phyloP scores from a whole-genome alignment of 2,113 vertebrate genomes.

The Brevimyrus niger region DNA sequence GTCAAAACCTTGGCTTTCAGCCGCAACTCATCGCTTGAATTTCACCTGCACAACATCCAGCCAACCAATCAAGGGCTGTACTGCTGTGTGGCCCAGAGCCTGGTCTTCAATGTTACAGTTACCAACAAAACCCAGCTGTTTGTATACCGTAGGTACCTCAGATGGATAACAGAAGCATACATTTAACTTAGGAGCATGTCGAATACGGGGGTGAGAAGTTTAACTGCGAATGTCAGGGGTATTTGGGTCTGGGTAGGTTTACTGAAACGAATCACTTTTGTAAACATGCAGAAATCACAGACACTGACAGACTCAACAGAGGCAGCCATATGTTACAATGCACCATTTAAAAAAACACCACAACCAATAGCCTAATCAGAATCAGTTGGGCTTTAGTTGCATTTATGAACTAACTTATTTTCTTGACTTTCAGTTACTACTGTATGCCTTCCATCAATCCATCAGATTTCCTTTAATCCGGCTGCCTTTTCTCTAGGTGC shows the following conservation, averaged over 20 bases:
- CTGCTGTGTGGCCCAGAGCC: slow-evolving; percentile 57
- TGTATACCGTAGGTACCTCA: slow-evolving; percentile 69
- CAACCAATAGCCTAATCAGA: background rate
- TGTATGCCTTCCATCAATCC: background rate
- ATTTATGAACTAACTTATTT: background rate
- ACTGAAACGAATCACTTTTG: background rate
- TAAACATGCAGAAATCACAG: background rate
- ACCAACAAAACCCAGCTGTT: slow-evolving; percentile 57
- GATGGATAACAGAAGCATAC: background rate
- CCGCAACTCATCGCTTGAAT: slow-evolving; percentile 32
- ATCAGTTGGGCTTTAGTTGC: background rate
- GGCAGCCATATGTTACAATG: background rate
- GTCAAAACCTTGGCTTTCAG: slow-evolving; percentile 15
- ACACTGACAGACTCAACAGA: background rate
- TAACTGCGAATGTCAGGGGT: background rate
- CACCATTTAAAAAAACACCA: background rate
- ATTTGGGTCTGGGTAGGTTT: background rate
- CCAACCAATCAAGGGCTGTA: slow-evolving; percentile 63
- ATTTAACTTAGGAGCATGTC: background rate
- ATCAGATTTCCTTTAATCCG: background rate
- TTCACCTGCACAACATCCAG: slow-evolving; percentile 46
- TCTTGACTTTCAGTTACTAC: background rate
- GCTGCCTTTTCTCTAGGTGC: slow-evolving; percentile 41
- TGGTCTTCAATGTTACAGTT: slow-evolving; percentile 36
- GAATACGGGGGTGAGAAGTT: background rate